Evolutionary conservation across 2,113 vertebrate genomes (phyloP), one percentile per base, ranked within the genome.

Genomic region (Platichthys stellatus): DNA sequence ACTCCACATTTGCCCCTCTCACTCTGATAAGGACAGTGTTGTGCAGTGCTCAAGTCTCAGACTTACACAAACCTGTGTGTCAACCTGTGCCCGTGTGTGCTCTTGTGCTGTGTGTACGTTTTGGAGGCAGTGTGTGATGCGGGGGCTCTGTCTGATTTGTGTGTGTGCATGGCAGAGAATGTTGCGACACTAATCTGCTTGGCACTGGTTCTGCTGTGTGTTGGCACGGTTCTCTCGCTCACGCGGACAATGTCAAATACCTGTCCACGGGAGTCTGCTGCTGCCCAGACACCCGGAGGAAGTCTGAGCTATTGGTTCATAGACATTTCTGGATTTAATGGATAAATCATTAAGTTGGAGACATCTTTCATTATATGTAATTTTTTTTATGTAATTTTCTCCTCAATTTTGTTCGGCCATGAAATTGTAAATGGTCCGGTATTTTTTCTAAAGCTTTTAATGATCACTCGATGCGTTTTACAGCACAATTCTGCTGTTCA

Each of bases 181-280:
- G 84, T 89, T 86, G 74, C 58, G 12, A 89, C 82, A 88, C 90
- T 93, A 92, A 93, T 90, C 92, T 90, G 86, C 86, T 93, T 91
- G 90, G 90, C 92, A 90, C 73, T 40, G 54, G 62, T 56, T 82
- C 74, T 72, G 82, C 85, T 86, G 74, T 84, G 80, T 89, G 87
- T 91, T 93, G 92, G 91, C 92, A 92, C 81, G 21, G 81, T 89
- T 69, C 83, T 78, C 63, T 61, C 69, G 85, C 73, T 90, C 91
- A 90, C 63, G 78, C 90, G 91, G 89, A 89, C 89, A 83, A 89
- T 90, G 88, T 93, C 86, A 92, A 91, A 92, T 88, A 89, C 86
- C 88, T 91, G 91, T 90, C 88, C 83, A 86, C 88, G 61, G 86
- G 88, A 88, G 75, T 81, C 78, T 43, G 60, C 51, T 54, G 73